These are phyloP conservation scores for Hyphantria cunea DNA, from an alignment of 1,140 invertebrate genomes.

Conservation along the genomic window DNA sequence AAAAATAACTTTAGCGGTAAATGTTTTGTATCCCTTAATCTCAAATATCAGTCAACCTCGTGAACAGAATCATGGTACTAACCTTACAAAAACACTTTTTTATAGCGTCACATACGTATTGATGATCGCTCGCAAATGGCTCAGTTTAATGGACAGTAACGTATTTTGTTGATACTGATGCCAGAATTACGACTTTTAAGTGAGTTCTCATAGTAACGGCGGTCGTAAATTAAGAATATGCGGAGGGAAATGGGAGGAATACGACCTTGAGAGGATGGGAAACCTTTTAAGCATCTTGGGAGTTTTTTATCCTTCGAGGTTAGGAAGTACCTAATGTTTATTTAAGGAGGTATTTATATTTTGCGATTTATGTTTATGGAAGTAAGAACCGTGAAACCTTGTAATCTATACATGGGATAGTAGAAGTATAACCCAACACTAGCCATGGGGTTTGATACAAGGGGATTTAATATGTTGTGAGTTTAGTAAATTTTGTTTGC, in stretches of 20 bases:
- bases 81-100: constrained; percentile 12
- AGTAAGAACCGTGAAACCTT: too few species aligned
- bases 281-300: constrained; percentile 13
- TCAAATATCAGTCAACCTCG: too few species aligned
- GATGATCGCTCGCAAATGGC: constrained; percentile 25
- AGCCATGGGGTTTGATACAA: too few species aligned
- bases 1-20: too few species aligned
- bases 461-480: too few species aligned
- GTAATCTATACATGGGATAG: too few species aligned
- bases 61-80: too few species aligned
- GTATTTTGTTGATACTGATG: constrained; percentile 29
- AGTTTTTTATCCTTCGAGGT: constrained; percentile 4
- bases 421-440: too few species aligned
- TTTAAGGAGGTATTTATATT: not conserved
- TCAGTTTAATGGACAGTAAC: constrained; percentile 26
- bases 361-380: too few species aligned
- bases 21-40: too few species aligned
- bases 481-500: too few species aligned
- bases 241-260: constrained; percentile 12
- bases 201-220: constrained; percentile 26
- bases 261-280: constrained; percentile 21
- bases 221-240: constrained; percentile 29
- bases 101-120: constrained; percentile 28
- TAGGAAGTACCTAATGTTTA: not conserved
- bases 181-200: constrained; percentile 24